Base-by-base conservation (phyloP, 92 coral and sea anemone species). In the Porites evermanni region DNA sequence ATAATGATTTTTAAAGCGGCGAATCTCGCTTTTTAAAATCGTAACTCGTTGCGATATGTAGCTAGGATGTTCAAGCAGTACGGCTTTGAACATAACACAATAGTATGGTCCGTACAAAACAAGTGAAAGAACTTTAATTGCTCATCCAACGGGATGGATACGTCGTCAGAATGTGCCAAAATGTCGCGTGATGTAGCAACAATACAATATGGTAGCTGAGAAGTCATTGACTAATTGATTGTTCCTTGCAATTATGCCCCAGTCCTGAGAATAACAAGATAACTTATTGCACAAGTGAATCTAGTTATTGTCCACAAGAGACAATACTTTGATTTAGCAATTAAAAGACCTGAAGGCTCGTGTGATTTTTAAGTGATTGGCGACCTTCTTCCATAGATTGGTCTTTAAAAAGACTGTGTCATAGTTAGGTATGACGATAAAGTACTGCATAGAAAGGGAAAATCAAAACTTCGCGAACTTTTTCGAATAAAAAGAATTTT, bases 281-380 rank as follows among this genome's bases (percentile, higher is more conserved):
- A 67, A 67, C 24, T 67, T 70, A 29, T 32, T 19, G 63, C 59
- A 51, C 44, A 16, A 38, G 69, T 12, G 59, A 81, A 71, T 81
- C 86, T 59, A 60, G 77, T 71, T 81, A 54, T 56, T 54, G 26
- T 29, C 12, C 6, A 51, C 2, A 12, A n/a, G 38, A 32, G 44
- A 32, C 12, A 9, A 8, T 9, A 13, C 53, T 10, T 3, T 32
- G 74, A 8, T 4, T 70, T 14, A 20, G 23, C 61, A 11, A n/a
- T 47, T 12, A n/a, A 52, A 3, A 9, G 8, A 8, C 84, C 14
- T 7, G 52, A 8, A 14, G 13, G 13, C 1, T 52, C 8, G 6
- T 4, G n/a, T 4, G n/a, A 12, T 51, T 51, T 9, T 53, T 52
- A 53, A 60, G 53, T 63, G 63, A 50, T 19, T 52, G 18, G 44